Evolutionary conservation across 2,797 vertebrate genomes (phyloP).

Genomic region (Enteromius radiatus): DNA sequence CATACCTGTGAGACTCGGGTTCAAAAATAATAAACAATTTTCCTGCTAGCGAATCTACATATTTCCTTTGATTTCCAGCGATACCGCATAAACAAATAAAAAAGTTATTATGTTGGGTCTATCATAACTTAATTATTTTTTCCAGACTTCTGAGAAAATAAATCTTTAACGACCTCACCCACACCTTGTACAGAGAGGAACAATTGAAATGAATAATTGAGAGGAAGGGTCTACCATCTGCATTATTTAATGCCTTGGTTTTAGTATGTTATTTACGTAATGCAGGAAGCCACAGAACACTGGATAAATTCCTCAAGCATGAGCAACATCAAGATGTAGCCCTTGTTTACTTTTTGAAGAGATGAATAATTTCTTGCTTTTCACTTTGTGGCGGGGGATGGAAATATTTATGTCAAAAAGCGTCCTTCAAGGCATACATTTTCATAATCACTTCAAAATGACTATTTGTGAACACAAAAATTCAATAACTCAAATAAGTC

Average conservation of each 20-base stretch:
- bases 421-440: constrained; percentile 11
- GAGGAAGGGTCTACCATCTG: constrained; percentile 57
- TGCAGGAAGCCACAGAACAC: constrained; percentile 33
- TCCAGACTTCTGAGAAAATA: constrained; percentile 28
- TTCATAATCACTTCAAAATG: constrained; percentile 32
- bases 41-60: constrained; percentile 13
- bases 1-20: constrained; percentile 16
- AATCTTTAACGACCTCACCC: constrained; percentile 21
- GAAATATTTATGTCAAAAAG: constrained; percentile 27
- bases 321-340: constrained; percentile 34
- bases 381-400: constrained; percentile 7
- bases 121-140: constrained; percentile 31
- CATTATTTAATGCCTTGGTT: constrained; percentile 57
- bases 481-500: constrained; percentile 16
- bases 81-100: constrained; percentile 19
- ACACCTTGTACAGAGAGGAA: constrained; percentile 32
- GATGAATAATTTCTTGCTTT: constrained; percentile 41
- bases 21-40: constrained; percentile 33
- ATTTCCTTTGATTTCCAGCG: constrained; percentile 23
- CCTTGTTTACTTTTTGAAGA: constrained; percentile 20
- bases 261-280: constrained; percentile 64
- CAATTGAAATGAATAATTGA: constrained; percentile 68
- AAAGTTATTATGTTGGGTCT: constrained; percentile 30
- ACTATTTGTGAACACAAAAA: constrained; percentile 21
- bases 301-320: constrained; percentile 61